Conservation (phyloP, 2,888 invertebrate genomes). For the Hydrotaea diabolus region DNA sequence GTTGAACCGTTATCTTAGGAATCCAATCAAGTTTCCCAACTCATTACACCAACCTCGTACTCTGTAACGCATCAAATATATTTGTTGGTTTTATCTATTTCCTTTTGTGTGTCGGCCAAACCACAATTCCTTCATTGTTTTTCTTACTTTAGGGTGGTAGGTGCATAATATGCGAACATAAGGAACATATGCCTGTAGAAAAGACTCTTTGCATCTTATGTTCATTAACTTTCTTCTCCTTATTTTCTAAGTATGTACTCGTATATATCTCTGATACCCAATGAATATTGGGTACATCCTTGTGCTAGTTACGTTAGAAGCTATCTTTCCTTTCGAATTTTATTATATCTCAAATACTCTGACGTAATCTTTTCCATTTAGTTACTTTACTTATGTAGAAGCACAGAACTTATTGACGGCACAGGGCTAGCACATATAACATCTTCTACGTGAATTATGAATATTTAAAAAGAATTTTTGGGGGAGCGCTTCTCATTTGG, state of each 20-base stretch:
- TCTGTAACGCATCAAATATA: neutral
- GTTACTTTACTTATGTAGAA: conserved; percentile 16
- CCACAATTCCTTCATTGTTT: conserved; percentile 24
- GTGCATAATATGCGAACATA: neutral
- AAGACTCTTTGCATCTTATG: neutral
- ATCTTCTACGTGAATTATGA: neutral
- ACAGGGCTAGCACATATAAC: neutral
- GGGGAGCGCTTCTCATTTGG: neutral
- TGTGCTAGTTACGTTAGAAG: neutral
- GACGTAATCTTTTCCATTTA: conserved; percentile 19
- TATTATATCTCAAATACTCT: conserved; percentile 15
- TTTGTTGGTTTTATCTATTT: neutral
- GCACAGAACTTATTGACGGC: neutral
- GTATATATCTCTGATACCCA: neutral
- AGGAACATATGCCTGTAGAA: neutral
- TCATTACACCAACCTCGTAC: neutral
- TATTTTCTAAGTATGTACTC: too few relatives aligned
- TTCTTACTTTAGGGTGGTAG: neutral
- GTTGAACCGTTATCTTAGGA: too few relatives aligned
- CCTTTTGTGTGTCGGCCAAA: neutral
- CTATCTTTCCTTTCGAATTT: neutral
- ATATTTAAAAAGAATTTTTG: neutral
- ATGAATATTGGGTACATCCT: neutral
- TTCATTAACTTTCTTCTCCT: neutral
- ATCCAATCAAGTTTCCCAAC: neutral